phyloP scores from a whole-genome alignment of 30 jellyfish, hydroid and myxozoan species.

The Aurelia coerulea region DNA sequence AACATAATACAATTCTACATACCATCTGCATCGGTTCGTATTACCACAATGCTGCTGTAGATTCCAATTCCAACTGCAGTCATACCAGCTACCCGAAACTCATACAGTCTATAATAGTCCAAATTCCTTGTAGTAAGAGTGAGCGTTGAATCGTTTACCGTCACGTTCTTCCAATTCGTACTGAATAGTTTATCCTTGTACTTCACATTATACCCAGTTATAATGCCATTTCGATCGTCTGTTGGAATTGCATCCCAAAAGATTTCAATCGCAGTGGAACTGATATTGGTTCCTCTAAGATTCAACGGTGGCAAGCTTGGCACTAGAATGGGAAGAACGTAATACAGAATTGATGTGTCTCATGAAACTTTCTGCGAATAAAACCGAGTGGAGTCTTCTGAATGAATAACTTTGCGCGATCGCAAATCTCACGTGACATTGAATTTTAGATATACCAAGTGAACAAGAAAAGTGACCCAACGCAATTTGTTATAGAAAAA shows the following conservation, averaged over 20 bases:
- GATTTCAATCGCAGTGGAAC: conserved; percentile 46
- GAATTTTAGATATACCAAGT: too few species aligned
- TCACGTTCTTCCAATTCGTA: background rate
- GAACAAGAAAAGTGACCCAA: too few species aligned
- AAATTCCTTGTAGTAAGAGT: background rate
- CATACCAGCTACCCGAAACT: conserved; percentile 2
- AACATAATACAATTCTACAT: background rate
- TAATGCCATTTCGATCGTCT: conserved; percentile 40
- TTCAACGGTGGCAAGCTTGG: conserved; percentile 38
- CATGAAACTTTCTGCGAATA: background rate
- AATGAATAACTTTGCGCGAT: background rate
- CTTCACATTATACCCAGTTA: background rate
- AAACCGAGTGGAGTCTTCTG: background rate
- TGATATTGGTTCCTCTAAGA: conserved; percentile 17
- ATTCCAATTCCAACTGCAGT: conserved; percentile 28
- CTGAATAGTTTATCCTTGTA: background rate
- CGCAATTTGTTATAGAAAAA: too few species aligned
- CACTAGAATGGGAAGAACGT: background rate
- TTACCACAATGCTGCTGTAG: background rate
- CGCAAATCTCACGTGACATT: background rate
- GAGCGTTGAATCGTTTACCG: background rate
- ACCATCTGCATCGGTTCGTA: conserved; percentile 44
- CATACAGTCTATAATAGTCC: background rate
- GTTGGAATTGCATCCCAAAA: conserved; percentile 46
- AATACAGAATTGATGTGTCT: background rate